These are phyloP conservation scores for Condylura cristata DNA, from an alignment of 2,113 vertebrate species.

Conservation along the genomic window DNA sequence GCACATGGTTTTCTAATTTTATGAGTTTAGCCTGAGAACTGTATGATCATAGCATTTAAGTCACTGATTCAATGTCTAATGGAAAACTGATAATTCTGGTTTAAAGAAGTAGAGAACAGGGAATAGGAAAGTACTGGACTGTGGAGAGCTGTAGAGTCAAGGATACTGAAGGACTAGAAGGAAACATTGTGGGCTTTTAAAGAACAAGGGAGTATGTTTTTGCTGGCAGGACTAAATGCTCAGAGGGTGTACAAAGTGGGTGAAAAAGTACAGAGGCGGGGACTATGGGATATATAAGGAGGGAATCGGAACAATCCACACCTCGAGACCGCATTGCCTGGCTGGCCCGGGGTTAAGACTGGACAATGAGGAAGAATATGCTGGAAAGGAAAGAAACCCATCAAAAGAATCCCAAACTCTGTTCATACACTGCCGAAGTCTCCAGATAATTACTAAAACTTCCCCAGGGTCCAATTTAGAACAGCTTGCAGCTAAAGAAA, in stretches of 20 bases:
- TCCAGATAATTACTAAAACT: neutral
- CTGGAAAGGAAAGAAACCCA: neutral
- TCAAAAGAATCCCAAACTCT: neutral
- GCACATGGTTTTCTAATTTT: fast-evolving
- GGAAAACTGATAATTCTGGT: neutral
- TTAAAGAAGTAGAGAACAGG: neutral
- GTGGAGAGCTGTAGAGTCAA: too few species aligned
- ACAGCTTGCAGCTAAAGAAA: neutral
- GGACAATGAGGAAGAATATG: neutral
- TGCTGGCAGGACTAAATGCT: too few species aligned
- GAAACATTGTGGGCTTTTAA: too few species aligned
- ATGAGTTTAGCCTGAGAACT: neutral
- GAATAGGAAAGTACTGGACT: fast-evolving
- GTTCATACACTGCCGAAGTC: neutral
- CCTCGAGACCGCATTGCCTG: too few species aligned
- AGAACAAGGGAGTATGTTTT: too few species aligned
- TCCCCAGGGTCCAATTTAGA: neutral
- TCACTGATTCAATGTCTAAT: neutral
- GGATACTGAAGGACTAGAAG: too few species aligned
- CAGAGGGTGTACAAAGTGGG: too few species aligned
- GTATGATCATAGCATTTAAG: neutral
- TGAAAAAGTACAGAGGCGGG: too few species aligned
- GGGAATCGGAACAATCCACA: too few species aligned
- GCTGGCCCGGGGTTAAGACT: too few species aligned
- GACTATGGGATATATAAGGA: too few species aligned